Conservation (phyloP, 2,888 invertebrate species). For the Tortrix viridana region DNA sequence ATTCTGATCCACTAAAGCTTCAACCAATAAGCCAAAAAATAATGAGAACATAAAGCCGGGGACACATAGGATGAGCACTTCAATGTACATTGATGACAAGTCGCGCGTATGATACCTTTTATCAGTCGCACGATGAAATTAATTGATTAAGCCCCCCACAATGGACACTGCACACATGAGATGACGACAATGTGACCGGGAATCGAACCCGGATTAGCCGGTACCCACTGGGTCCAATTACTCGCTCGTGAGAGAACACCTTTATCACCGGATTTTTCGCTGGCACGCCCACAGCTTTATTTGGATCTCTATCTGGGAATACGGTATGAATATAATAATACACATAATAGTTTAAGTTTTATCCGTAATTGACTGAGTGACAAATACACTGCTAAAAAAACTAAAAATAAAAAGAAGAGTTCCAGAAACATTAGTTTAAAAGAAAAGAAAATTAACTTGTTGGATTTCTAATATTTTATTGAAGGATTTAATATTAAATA, state of each 20-base stretch:
- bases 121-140: slow-evolving; percentile 65
- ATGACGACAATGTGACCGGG: slow-evolving; percentile 54
- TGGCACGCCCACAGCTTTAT: slow-evolving; percentile 30
- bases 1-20: slow-evolving; percentile 30
- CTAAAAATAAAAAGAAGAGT: too few relatives aligned
- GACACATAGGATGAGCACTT: slow-evolving; percentile 41
- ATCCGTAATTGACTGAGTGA: too few relatives aligned
- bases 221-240: slow-evolving; percentile 59
- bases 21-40: slow-evolving; percentile 25
- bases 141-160: slow-evolving; percentile 69
- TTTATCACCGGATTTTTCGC: slow-evolving; percentile 23
- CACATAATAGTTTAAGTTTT: too few relatives aligned
- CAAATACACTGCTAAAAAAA: too few relatives aligned
- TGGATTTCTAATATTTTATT: too few relatives aligned
- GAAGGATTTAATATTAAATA: too few relatives aligned
- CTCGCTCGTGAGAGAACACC: slow-evolving; percentile 53
- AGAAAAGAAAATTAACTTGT: too few relatives aligned
- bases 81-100: slow-evolving; percentile 47
- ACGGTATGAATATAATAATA: background rate
- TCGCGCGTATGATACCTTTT: slow-evolving; percentile 58
- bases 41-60: slow-evolving; percentile 25
- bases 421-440: too few relatives aligned
- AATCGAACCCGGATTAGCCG: slow-evolving; percentile 63
- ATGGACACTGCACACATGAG: slow-evolving; percentile 58
- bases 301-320: slow-evolving; percentile 20